Base-by-base conservation (phyloP, 2,113 vertebrate genomes). In the Ameiurus melas region DNA sequence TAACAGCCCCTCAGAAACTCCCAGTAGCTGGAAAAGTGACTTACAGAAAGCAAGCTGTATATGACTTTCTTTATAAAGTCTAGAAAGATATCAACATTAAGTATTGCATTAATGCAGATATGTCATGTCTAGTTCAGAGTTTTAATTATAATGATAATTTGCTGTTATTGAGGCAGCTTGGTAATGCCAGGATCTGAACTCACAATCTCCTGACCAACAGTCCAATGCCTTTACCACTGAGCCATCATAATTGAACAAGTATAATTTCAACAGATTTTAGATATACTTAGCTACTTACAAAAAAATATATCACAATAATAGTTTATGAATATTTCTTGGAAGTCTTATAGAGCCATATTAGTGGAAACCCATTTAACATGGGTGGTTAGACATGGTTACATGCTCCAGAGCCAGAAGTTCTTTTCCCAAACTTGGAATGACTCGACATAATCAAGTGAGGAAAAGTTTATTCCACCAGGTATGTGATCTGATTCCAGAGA, bases 371-470 rank as follows among this genome's bases (percentile, higher is more conserved):
- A 89, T 91, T 91, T 89, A 91, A 58, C 91, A 92, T 92, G 93
- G 84, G 75, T 77, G 90, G 91, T 90, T 92, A 94, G 93, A 95
- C 94, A 95, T 95, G 94, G 93, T 92, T 92, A 93, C 92, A 92
- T 92, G 87, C 85, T 94, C 94, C 93, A 94, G 94, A 94, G 93
- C 92, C 91, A 85, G 78, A 88, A 92, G 92, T 94, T 93, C 92
- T 92, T 91, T 92, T 90, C 89, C 64, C 85, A 90, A 94, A 90
- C 92, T 95, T 94, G 93, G 94, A 95, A 95, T 92, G 92, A 93
- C 93, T 95, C 92, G 93, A 93, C 93, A 94, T 95, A 95, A 96
- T 95, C 94, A 95, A 95, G 94, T 94, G 92, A 95, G 94, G 93
- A 94, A 93, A 95, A 94, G 93, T 95, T 94, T 94, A 95, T 94